Percentiles rank a stretch among this genome's conserved stretches.
These are phyloP conservation scores for Rhynchotus rufescens DNA, from an alignment of 2,797 vertebrate genomes.

Conservation along the genomic window DNA sequence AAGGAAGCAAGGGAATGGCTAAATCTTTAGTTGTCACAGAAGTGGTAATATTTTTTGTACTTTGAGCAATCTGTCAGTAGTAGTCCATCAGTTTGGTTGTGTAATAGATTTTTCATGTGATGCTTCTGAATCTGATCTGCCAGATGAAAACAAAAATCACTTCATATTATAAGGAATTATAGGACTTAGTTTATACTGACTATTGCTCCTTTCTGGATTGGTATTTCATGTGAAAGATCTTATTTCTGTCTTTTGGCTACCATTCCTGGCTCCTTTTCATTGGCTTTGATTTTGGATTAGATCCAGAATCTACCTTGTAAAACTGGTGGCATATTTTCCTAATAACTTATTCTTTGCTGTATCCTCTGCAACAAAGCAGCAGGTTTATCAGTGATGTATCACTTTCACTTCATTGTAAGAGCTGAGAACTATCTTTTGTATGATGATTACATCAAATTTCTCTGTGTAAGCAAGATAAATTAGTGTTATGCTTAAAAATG, in stretches of 20 bases:
- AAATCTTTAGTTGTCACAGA: constrained; percentile 55
- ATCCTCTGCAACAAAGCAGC: constrained; percentile 68
- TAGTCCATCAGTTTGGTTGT: constrained; percentile 52
- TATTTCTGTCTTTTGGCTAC: constrained; percentile 61
- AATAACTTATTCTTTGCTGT: constrained; percentile 71
- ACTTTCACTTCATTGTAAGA: constrained; percentile 71
- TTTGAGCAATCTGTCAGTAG: constrained; percentile 48
- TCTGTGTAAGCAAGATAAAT: constrained; percentile 74
- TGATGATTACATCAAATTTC: constrained; percentile 58
- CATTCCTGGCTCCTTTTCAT: constrained; percentile 73
- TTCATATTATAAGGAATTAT: constrained; percentile 47
- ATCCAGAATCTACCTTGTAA: constrained; percentile 73
- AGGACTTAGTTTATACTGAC: constrained; percentile 45
- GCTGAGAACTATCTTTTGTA: constrained; percentile 70
- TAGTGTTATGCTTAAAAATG: constrained; percentile 71
- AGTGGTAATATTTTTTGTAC: constrained; percentile 44
- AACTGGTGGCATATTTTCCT: constrained; percentile 68
- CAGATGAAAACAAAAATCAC: constrained; percentile 50
- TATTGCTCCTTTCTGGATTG: constrained; percentile 42
- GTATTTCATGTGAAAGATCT: constrained; percentile 63
- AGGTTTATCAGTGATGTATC: constrained; percentile 70
- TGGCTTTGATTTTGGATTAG: constrained; percentile 68
- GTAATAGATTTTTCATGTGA: constrained; percentile 39
- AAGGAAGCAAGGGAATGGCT: constrained; percentile 61
- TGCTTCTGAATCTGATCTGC: constrained; percentile 42